Evolutionary conservation across 2,113 vertebrate species (phyloP).

Genomic region (Recurvirostra avosetta): DNA sequence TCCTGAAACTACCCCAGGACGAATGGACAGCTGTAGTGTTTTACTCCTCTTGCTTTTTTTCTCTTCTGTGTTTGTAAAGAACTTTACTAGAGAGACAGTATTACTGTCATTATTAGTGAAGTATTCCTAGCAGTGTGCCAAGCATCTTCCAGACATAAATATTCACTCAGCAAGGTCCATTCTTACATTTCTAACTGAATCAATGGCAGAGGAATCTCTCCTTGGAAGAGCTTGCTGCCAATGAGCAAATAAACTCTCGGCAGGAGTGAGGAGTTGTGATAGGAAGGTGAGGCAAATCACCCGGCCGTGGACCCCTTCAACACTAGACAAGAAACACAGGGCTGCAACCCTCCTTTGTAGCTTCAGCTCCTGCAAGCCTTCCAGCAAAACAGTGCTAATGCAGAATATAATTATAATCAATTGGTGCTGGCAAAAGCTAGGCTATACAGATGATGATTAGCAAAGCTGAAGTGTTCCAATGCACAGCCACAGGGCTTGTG

Average conservation of each 20-base stretch:
- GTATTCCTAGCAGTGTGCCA: neutral
- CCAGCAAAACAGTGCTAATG: neutral
- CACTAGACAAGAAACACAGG: neutral
- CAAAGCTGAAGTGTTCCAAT: neutral
- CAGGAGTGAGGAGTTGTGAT: neutral
- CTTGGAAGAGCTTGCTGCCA: neutral
- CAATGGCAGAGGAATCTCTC: neutral
- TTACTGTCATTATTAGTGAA: neutral
- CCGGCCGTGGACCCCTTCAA: neutral
- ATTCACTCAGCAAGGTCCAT: neutral
- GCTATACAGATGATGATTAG: neutral
- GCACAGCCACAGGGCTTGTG: neutral
- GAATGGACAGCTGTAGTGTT: neutral
- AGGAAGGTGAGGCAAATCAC: neutral
- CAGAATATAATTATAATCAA: neutral
- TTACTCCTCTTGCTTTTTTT: neutral
- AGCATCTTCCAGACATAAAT: neutral
- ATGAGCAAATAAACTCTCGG: neutral
- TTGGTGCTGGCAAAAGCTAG: neutral
- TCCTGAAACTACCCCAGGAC: neutral
- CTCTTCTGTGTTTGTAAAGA: neutral
- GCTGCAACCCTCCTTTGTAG: neutral
- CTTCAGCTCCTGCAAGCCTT: neutral
- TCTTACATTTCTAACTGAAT: neutral
- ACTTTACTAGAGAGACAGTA: neutral